Evolutionary conservation across 2,797 vertebrate species (phyloP), one percentile per base, ranked within the genome.

Genomic region (Lagocephalus sceleratus): DNA sequence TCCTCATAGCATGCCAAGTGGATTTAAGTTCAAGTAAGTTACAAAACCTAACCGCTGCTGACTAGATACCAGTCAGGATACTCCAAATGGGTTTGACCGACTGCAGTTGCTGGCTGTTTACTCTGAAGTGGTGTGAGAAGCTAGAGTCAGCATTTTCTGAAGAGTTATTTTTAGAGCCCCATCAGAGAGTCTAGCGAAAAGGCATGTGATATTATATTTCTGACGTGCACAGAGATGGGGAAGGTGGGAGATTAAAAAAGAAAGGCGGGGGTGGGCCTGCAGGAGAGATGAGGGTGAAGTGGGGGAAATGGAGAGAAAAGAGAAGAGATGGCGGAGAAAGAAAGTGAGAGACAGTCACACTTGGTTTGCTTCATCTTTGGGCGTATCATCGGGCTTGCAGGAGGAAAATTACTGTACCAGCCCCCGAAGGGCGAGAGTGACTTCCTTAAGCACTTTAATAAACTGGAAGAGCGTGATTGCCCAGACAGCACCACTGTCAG

Each of bases 371-470:
- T 80, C 83, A 85, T 85, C 83, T 85, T 49, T 63, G 70, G 65
- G 73, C 78, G 51, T 81, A 81, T 87, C 79, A 85, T 84, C 68
- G 82, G 70, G 79, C 78, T 83, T 79, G 75, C 76, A 80, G 80
- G 75, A 75, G 75, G 69, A 65, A 84, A 83, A 86, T 85, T 66
- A 85, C 79, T 79, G 77, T 80, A 85, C 73, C 79, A 75, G 81
- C 77, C 67, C 78, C 85, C 81, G 60, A 63, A 77, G 76, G 84
- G 82, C 80, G 79, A 53, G 57, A 83, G 82, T 83, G 81, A 89
- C 88, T 90, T 87, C 79, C 85, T 87, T 82, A 82, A 86, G 81
- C 85, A 88, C 85, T 88, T 87, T 85, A 88, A 87, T 87, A 90
- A 88, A 90, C 82, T 84, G 82, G 75, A 78, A 76, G 81, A 77